Evolutionary conservation across 1,140 invertebrate species (phyloP).

Genomic region (Neodiprion lecontei): DNA sequence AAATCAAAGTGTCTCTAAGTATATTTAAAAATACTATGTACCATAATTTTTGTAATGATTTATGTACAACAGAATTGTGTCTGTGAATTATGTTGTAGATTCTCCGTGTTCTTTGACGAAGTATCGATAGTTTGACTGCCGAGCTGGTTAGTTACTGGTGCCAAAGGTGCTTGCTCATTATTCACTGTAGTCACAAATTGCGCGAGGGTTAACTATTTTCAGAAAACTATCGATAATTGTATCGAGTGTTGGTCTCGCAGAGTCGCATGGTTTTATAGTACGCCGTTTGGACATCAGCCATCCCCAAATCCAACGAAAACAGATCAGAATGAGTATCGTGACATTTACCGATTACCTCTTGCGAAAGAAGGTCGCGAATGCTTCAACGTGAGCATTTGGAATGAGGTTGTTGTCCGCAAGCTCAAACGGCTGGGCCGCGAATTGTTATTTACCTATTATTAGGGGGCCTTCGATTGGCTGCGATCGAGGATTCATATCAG

Average conservation of each 20-base stretch:
- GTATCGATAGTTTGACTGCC: no score
- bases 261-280: not conserved
- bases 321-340: constrained; percentile 23
- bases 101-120: no score
- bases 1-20: no score
- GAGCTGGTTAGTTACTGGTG: no score
- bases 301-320: constrained; percentile 17
- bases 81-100: no score
- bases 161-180: no score
- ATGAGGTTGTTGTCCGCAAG: not conserved
- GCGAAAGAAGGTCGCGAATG: constrained; percentile 1
- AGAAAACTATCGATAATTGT: not conserved
- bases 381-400: not conserved
- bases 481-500: no score
- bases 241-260: not conserved
- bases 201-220: no score
- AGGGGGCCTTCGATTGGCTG: not conserved
- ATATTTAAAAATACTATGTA: no score
- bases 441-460: not conserved
- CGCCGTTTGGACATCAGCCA: constrained; percentile 32
- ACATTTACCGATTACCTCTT: constrained; percentile 26
- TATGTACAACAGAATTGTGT: no score
- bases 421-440: not conserved
- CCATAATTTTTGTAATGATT: no score
- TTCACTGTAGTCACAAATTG: no score